Conservation (phyloP, 2,888 invertebrate species). For the Notodromas monacha region DNA sequence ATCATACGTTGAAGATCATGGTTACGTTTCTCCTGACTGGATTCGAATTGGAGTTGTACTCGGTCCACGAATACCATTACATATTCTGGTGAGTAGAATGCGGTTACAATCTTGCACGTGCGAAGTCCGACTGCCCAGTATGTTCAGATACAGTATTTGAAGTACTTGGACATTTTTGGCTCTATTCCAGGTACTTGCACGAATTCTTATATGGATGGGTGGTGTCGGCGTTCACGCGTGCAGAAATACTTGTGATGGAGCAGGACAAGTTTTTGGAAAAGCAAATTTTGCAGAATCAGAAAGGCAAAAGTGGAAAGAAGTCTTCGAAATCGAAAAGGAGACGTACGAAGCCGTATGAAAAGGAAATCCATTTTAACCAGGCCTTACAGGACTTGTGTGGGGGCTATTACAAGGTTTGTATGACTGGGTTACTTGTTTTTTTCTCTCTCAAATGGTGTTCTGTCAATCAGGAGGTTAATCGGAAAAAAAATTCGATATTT, state of each 20-base stretch:
- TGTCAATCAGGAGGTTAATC: too few relatives aligned
- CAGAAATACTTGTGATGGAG: slow-evolving; percentile 46
- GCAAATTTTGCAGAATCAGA: too few relatives aligned
- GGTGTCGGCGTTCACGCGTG: slow-evolving; percentile 56
- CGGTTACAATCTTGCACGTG: neutral
- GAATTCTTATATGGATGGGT: slow-evolving; percentile 82
- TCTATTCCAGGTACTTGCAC: slow-evolving; percentile 37
- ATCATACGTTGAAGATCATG: slow-evolving; percentile 70
- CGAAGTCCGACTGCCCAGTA: slow-evolving; percentile 1
- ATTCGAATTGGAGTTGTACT: slow-evolving; percentile 76
- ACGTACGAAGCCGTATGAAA: slow-evolving; percentile 32
- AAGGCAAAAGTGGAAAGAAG: slow-evolving; percentile 15
- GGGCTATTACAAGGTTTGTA: slow-evolving; percentile 52
- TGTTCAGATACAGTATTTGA: neutral
- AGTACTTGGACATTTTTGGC: neutral
- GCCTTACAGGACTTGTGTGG: slow-evolving; percentile 77
- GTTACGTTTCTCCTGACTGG: slow-evolving; percentile 71
- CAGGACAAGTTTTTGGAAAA: slow-evolving; percentile 28
- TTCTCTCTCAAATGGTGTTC: too few relatives aligned
- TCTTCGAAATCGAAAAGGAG: slow-evolving; percentile 28
- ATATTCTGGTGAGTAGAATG: slow-evolving; percentile 40
- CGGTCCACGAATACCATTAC: slow-evolving; percentile 78
- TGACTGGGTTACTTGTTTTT: neutral
- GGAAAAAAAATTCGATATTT: too few relatives aligned
- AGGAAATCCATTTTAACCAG: slow-evolving; percentile 58